These are phyloP conservation scores for Dexiosoma caninum DNA, from an alignment of 2,888 invertebrate species.

Conservation along the genomic window DNA sequence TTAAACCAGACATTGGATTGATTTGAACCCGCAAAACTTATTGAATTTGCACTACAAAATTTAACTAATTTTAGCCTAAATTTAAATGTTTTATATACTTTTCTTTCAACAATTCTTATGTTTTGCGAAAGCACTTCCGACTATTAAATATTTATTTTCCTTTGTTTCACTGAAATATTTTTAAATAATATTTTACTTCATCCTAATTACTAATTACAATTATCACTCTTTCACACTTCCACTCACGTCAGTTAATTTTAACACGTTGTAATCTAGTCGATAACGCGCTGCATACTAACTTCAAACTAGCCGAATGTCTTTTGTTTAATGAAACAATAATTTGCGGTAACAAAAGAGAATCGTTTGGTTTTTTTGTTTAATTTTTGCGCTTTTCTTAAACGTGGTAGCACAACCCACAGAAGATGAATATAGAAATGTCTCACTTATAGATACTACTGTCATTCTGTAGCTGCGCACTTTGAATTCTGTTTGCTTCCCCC, in stretches of 20 bases:
- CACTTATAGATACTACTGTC: conserved; percentile 15
- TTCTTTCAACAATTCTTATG: not conserved
- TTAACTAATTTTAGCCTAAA: not conserved
- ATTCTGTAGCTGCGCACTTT: conserved; percentile 57
- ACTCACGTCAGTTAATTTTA: not conserved
- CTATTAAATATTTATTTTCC: not conserved
- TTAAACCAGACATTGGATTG: conserved; percentile 56
- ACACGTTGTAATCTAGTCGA: conserved; percentile 52
- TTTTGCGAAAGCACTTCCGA: not conserved
- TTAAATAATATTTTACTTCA: not conserved
- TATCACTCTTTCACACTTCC: not conserved
- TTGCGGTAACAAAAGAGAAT: conserved; percentile 18
- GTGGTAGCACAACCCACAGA: conserved; percentile 18
- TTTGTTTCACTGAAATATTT: not conserved
- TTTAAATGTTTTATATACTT: not conserved
- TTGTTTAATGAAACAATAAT: conserved; percentile 31
- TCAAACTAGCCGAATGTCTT: not conserved
- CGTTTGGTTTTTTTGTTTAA: conserved; percentile 8
- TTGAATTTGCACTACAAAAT: conserved; percentile 12
- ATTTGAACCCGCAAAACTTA: conserved; percentile 36
- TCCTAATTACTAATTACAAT: no score
- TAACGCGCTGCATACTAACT: conserved; percentile 55
- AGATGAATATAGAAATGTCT: conserved; percentile 12
- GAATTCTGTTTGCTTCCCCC: conserved; percentile 35
- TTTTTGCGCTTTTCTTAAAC: conserved; percentile 17